Base-by-base conservation (phyloP, 1,140 invertebrate genomes). In the Neuroterus valhalla region DNA sequence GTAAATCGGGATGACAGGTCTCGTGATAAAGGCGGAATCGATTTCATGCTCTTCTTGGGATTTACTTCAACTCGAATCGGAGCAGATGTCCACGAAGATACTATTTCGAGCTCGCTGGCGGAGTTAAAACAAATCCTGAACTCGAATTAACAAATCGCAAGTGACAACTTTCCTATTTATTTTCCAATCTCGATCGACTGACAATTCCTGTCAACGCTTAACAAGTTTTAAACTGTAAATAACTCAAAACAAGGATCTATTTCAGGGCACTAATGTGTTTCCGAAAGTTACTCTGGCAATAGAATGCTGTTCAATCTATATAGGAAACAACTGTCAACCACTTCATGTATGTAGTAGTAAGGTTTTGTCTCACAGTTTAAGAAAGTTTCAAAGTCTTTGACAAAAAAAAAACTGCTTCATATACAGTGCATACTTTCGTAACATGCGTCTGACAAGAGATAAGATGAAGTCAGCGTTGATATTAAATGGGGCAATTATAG, bases 11-110 rank as follows among this genome's bases (percentile, higher is more conserved):
- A 55, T 55, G 52, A 55, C 52, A 55, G 52, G 52, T 55, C 19
- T 55, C 21, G 52, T 55, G 52, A 55, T 55, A 55, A 55, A 55
- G 52, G 52, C 52, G 52, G 23, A 55, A 55, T 55, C 52, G 52
- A 55, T 55, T 55, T 55, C 52, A 55, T 55, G 52, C 19, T 55
- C 52, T 55, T 55, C 52, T 55, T 55, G 52, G 52, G 52, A 31
- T 55, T 55, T 55, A 55, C 52, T 55, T 55, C 52, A 55, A 55
- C 52, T 55, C 52, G 52, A 55, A 55, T 55, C 52, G 52, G 52
- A 55, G 52, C 23, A 55, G 52, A 55, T 55, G 52, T 55, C 52
- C 26, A 23, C 21, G 15, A 55, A 55, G 52, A 55, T 55, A 55
- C 52, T 55, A 55, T 55, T 55, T 55, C 52, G 52, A 55, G 52